Base-by-base conservation (phyloP, 1,140 invertebrate genomes). In the Dermatophagoides farinae region DNA sequence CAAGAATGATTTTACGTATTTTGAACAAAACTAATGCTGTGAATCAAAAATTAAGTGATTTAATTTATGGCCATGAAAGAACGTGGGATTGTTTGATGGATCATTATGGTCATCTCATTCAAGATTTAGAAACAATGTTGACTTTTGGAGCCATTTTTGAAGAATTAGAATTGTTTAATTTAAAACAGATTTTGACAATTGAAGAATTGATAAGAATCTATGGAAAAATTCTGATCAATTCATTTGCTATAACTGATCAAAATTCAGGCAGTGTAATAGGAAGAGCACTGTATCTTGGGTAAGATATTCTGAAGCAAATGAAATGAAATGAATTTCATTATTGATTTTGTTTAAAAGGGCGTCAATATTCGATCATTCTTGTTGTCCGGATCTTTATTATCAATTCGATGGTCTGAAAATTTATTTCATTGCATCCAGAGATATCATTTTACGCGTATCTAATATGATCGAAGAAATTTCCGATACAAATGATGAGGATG, bases 141-240 rank as follows among this genome's bases (percentile, higher is more conserved):
- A n/a, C 5, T 55, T 57, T 57, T 25, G 23, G 18, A 4, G 12
- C 31, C 5, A 39, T 57, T 14, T 57, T 20, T 18, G 54, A n/a
- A 14, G 54, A 57, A 22, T 9, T 57, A 9, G 54, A 57, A 46
- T 25, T 57, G 6, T 16, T 57, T 9, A 46, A 57, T 57, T n/a
- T 18, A n/a, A n/a, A n/a, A n/a, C 18, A 22, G 16, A 38, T 40
- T 40, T 9, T 43, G 11, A 54, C 38, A 18, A 46, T 38, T 12
- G 37, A 60, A 40, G 1, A 49, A 9, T 47, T 60, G n/a, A 59
- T 62, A 40, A n/a, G 53, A 16, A 60, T 62, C n/a, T 62, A 62
- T 51, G 61, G 61, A 22, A 62, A 62, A 50, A 47, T 62, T 20
- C 25, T 62, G 1, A 38, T 59, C 54, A 62, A 62, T 50, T 62